A percentile compares a stretch with the other conserved stretches of the same genome.
These are phyloP conservation scores for Rhinichthys osculus DNA, from an alignment of 2,797 vertebrate genomes.

Conservation along the genomic window DNA sequence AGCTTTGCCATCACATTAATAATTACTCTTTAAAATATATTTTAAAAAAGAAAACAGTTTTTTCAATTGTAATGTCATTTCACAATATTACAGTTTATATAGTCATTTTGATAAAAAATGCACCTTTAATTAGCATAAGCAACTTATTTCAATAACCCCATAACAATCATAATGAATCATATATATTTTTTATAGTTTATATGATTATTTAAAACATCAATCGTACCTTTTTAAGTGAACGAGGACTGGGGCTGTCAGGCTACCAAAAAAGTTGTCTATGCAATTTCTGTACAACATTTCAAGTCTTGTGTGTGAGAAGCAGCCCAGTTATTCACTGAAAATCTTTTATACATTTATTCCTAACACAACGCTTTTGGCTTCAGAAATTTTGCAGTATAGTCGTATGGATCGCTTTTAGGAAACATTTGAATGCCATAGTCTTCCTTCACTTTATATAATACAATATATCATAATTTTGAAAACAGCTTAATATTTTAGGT, in stretches of 20 bases:
- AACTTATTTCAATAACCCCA: too few relatives aligned
- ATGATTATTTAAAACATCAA: neutral
- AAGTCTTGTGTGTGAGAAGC: neutral
- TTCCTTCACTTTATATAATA: neutral
- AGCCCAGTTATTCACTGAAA: neutral
- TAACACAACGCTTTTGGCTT: neutral
- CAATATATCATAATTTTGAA: neutral
- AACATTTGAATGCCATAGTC: neutral
- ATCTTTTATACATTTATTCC: neutral
- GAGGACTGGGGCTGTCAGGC: neutral
- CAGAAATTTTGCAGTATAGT: neutral
- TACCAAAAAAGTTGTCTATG: neutral
- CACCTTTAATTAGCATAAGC: too few relatives aligned
- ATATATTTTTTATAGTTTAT: neutral
- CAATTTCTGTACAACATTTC: neutral
- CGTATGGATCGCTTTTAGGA: neutral
- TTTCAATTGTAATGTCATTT: neutral
- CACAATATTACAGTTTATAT: neutral
- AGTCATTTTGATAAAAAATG: too few relatives aligned
- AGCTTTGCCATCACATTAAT: neutral
- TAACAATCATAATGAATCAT: neutral
- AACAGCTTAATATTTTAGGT: neutral
- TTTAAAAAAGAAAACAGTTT: neutral
- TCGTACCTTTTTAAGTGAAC: neutral
- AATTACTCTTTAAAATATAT: neutral